Evolutionary conservation across 2,113 vertebrate species (phyloP), one percentile per base, ranked within the genome.

Genomic region (Burhinus oedicnemus): DNA sequence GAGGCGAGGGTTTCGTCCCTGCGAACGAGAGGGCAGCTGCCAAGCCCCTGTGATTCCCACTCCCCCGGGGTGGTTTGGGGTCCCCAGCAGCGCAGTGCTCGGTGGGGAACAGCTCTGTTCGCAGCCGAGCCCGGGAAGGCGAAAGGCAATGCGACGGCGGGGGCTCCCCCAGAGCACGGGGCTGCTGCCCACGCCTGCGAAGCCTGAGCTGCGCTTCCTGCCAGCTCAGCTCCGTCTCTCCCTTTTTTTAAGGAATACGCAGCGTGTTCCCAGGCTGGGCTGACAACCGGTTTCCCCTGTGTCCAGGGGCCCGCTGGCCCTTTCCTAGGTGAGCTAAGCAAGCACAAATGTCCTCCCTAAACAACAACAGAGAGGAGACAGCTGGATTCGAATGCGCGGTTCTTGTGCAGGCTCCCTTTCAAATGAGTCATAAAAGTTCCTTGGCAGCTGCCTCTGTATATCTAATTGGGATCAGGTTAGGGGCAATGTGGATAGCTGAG

Each of bases 381-480:
- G 97, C 94, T 97, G 97, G 96, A 60, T 12, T 2, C 4, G 14
- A 89, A 16, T 9, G 52, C 42, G 0, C 10, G 5, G 61, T 12
- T 42, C 93, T 90, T 93, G 42, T 69, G 91, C 91, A 72, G 20
- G 89, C 95, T 95, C 95, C 60, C 77, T 74, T 92, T 87, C 69
- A n/a, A 66, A 90, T 98, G 98, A 98, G 32, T 98, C 98, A 98
- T 90, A 64, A 86, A 83, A 85, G 62, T 45, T 95, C 57, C 95
- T 95, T 97, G 97, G 93, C 97, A 87, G 93, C 49, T 22, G 38
- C 64, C 80, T 70, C 74, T 47, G 91, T 83, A n/a, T 96, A 78
- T 97, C 96, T 93, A 27, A 93, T 89, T 92, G 95, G 96, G 97
- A 97, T 98, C 97, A 97, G 97, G 95, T 89, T 96, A 81, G 96